Evolutionary conservation across 2,797 vertebrate genomes (phyloP).

Genomic region (Mormyrus proboscirostris): DNA sequence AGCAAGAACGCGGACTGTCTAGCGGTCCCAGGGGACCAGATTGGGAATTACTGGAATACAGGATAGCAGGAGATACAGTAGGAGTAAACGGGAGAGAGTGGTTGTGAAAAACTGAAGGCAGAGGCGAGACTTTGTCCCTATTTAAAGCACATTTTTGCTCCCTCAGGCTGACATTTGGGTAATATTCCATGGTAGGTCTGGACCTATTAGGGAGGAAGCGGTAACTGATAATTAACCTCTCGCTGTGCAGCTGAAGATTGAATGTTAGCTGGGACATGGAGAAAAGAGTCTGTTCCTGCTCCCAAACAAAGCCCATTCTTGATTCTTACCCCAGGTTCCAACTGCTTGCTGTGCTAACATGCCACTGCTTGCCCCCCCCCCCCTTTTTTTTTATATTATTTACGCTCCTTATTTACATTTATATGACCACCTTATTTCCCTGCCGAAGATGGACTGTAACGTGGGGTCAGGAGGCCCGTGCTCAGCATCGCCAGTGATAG

Average conservation of each 20-base stretch:
- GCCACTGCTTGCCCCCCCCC: constrained; percentile 48
- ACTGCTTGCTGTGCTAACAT: constrained; percentile 67
- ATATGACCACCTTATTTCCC: constrained; percentile 13
- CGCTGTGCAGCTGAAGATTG: constrained; percentile 88
- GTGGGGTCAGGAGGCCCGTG: constrained; percentile 35
- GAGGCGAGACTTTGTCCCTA: constrained; percentile 43
- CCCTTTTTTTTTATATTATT: constrained; percentile 14
- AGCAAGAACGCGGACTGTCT: neutral
- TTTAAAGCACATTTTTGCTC: constrained; percentile 75
- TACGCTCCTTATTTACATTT: neutral
- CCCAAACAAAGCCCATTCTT: neutral
- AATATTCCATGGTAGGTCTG: constrained; percentile 62
- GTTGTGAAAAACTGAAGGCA: neutral
- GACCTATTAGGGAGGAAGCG: constrained; percentile 77
- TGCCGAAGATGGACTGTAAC: constrained; percentile 11
- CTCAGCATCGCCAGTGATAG: constrained; percentile 67
- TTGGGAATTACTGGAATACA: neutral
- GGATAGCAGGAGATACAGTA: neutral
- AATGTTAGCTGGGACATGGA: neutral
- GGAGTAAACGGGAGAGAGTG: neutral
- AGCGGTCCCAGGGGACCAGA: neutral
- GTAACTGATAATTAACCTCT: constrained; percentile 97
- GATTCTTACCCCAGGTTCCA: constrained; percentile 72
- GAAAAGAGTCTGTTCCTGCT: neutral
- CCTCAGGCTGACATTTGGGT: constrained; percentile 61